Evolutionary conservation across 2,888 invertebrate species (phyloP).

Genomic region (Craniophora ligustri): DNA sequence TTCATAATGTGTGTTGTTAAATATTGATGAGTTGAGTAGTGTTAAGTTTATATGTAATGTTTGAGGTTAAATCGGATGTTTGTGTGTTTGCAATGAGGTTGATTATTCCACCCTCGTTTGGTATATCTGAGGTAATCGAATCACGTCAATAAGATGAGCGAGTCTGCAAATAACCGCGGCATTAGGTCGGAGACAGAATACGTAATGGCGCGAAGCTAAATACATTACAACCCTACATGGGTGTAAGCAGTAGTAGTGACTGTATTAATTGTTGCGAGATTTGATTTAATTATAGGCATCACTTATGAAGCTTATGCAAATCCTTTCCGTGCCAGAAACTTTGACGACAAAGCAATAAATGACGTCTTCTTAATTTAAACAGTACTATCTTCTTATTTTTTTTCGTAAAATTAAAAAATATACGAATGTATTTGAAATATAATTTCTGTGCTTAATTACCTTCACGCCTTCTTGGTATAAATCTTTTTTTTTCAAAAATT

Average conservation of each 20-base stretch:
- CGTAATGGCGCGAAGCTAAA: conserved; percentile 69
- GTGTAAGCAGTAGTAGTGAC: conserved; percentile 28
- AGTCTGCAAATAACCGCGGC: conserved; percentile 73
- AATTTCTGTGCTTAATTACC: too few relatives aligned
- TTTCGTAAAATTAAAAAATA: too few relatives aligned
- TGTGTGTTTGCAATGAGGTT: conserved; percentile 61
- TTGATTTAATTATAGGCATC: conserved; percentile 28
- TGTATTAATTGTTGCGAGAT: conserved; percentile 19
- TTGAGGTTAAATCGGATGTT: conserved; percentile 55
- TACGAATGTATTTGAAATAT: too few relatives aligned
- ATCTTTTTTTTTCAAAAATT: too few relatives aligned
- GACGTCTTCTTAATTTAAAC: too few relatives aligned
- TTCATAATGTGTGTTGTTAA: conserved; percentile 72
- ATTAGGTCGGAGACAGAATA: conserved; percentile 72
- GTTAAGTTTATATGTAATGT: conserved; percentile 52
- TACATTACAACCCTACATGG: conserved; percentile 57
- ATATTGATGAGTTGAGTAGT: conserved; percentile 57
- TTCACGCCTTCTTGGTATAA: too few relatives aligned
- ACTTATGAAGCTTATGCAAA: not conserved
- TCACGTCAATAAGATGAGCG: conserved; percentile 67
- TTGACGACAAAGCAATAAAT: not conserved
- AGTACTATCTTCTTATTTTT: too few relatives aligned
- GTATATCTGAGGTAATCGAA: conserved; percentile 71
- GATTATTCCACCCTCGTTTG: conserved; percentile 65
- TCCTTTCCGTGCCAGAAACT: not conserved